Conservation (phyloP, 2,113 vertebrate genomes). For the Fulmarus glacialis region DNA sequence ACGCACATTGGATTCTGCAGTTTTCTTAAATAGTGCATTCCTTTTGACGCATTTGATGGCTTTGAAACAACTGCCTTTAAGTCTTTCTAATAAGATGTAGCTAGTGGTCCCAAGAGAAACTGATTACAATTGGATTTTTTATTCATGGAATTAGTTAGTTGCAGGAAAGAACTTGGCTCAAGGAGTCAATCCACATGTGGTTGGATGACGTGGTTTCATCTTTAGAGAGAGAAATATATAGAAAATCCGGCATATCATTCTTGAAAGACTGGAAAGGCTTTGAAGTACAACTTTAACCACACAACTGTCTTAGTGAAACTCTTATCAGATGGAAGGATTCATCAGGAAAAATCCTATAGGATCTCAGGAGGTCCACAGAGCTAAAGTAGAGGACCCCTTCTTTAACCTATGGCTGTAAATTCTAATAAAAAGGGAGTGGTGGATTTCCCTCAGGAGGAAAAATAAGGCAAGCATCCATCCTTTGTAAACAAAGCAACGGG, state of each 20-base stretch:
- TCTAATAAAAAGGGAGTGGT: neutral
- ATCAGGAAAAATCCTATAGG: neutral
- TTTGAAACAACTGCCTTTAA: neutral
- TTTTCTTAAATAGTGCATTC: neutral
- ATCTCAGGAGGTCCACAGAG: neutral
- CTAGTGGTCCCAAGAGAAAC: neutral
- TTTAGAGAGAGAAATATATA: neutral
- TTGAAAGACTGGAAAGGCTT: neutral
- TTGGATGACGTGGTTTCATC: neutral
- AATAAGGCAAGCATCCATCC: neutral
- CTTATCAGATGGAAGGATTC: neutral
- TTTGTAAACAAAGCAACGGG: neutral
- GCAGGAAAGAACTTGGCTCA: neutral
- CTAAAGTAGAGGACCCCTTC: neutral
- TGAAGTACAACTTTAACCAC: neutral
- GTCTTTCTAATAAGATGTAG: neutral
- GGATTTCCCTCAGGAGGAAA: neutral
- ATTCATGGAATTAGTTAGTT: neutral
- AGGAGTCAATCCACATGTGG: neutral
- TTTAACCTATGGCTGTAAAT: neutral
- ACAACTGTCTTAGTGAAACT: neutral
- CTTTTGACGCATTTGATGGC: neutral
- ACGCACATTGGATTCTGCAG: rapidly evolving
- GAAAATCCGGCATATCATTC: neutral
- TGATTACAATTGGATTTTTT: neutral